Conservation (phyloP, 2,113 vertebrate genomes). For the Chaenogobius annularis region DNA sequence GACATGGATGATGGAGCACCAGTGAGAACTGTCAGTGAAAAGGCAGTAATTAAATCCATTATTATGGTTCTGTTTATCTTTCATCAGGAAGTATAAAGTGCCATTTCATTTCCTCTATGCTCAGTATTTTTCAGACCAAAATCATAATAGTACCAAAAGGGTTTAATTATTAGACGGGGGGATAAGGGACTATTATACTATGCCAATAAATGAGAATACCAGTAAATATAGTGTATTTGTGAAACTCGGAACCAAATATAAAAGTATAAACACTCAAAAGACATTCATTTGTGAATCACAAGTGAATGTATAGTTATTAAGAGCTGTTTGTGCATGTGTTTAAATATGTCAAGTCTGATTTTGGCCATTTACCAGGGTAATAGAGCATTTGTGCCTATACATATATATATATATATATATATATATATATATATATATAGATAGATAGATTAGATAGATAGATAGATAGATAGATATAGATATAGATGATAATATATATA, state of each 20-base stretch:
- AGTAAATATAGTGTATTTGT: neutral
- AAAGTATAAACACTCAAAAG: conserved; percentile 22
- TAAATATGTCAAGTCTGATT: no score
- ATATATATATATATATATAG: no score
- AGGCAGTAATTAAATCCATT: conserved; percentile 4
- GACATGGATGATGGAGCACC: neutral
- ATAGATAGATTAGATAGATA: no score
- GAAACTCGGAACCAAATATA: neutral
- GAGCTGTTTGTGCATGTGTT: no score
- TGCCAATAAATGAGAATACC: neutral
- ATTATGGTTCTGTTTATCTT: neutral
- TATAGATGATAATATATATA: no score
- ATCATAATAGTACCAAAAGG: neutral
- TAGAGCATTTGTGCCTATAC: no score
- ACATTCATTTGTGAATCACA: no score
- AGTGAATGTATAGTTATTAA: no score
- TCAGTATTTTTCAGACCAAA: neutral
- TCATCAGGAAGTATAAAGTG: neutral
- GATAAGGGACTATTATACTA: neutral
- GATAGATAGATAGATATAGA: no score
- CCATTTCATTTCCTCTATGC: conserved; percentile 1
- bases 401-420: no score
- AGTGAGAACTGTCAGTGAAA: neutral
- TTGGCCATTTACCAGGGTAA: no score
- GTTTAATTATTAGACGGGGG: conserved; percentile 12